These are phyloP conservation scores for Tenthredo scrophulariae DNA, from an alignment of 2,888 invertebrate genomes.

Conservation along the genomic window DNA sequence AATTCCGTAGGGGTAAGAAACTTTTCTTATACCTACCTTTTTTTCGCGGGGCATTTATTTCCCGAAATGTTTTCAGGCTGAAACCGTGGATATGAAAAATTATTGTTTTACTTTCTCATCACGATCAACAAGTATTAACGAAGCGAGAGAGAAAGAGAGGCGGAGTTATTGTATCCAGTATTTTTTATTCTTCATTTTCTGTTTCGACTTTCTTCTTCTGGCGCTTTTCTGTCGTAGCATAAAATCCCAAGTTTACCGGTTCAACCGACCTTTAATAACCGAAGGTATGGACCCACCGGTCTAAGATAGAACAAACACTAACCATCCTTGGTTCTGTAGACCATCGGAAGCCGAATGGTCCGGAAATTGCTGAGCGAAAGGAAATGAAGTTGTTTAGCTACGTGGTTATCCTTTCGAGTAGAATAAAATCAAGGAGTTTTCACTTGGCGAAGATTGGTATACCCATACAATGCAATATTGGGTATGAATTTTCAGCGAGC, in stretches of 20 bases:
- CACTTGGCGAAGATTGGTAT: neutral
- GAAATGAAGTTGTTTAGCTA: constrained; percentile 59
- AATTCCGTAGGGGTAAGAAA: constrained; percentile 38
- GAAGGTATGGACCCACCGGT: neutral
- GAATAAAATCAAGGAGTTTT: constrained; percentile 14
- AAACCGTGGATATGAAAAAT: neutral
- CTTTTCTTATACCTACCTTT: neutral
- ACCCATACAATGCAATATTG: neutral
- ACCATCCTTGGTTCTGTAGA: neutral
- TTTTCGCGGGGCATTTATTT: constrained; percentile 26
- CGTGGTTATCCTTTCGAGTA: constrained; percentile 35
- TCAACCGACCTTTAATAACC: constrained; percentile 5
- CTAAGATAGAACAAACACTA: constrained; percentile 32
- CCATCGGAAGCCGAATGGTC: constrained; percentile 40
- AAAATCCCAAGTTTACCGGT: constrained; percentile 5
- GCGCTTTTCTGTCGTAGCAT: neutral
- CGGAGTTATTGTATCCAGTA: neutral
- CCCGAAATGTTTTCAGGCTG: neutral
- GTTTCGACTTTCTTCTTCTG: neutral
- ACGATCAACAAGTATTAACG: constrained; percentile 27
- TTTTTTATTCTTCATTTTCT: neutral
- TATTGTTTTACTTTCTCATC: constrained; percentile 22
- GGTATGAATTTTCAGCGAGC: constrained; percentile 24
- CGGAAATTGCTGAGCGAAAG: constrained; percentile 61
- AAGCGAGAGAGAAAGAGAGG: neutral